phyloP scores from a whole-genome alignment of 2,888 invertebrate species.

The Neuroscelio doddi region DNA sequence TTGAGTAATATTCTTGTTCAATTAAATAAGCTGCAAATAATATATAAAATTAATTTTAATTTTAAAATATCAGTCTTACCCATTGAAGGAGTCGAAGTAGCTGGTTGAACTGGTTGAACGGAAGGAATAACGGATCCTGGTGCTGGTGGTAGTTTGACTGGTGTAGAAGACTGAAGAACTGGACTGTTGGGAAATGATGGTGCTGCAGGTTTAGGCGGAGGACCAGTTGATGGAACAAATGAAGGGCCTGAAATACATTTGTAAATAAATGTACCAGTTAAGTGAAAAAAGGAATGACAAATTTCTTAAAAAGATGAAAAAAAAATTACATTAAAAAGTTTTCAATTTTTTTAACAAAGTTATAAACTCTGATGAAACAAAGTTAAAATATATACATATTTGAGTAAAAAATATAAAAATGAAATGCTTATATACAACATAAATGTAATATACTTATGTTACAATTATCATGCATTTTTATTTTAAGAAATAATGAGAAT shows the following conservation, averaged over 20 bases:
- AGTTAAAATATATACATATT: too few relatives aligned
- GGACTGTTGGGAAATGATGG: conserved; percentile 73
- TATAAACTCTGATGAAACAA: too few relatives aligned
- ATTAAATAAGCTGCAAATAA: conserved; percentile 3
- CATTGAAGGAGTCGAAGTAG: conserved; percentile 54
- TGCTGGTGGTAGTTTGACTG: conserved; percentile 47
- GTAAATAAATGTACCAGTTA: too few relatives aligned
- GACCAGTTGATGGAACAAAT: conserved; percentile 60
- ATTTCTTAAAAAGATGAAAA: too few relatives aligned
- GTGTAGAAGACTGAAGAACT: conserved; percentile 55
- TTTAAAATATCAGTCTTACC: conserved; percentile 50
- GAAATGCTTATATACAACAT: too few relatives aligned
- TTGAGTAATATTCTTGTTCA: conserved; percentile 6
- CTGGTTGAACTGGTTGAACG: conserved; percentile 55
- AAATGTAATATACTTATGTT: too few relatives aligned
- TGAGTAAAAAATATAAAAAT: too few relatives aligned
- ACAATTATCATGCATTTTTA: too few relatives aligned
- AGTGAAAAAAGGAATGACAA: too few relatives aligned
- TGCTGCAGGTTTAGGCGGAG: conserved; percentile 71
- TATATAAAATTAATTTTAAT: background rate
- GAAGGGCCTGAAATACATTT: conserved; percentile 58
- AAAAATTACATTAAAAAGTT: too few relatives aligned
- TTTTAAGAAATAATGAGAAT: too few relatives aligned
- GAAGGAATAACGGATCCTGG: conserved; percentile 50
- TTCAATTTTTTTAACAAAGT: too few relatives aligned